These are phyloP conservation scores for Chrysina gloriosa DNA, from an alignment of 2,888 invertebrate species.

Conservation along the genomic window DNA sequence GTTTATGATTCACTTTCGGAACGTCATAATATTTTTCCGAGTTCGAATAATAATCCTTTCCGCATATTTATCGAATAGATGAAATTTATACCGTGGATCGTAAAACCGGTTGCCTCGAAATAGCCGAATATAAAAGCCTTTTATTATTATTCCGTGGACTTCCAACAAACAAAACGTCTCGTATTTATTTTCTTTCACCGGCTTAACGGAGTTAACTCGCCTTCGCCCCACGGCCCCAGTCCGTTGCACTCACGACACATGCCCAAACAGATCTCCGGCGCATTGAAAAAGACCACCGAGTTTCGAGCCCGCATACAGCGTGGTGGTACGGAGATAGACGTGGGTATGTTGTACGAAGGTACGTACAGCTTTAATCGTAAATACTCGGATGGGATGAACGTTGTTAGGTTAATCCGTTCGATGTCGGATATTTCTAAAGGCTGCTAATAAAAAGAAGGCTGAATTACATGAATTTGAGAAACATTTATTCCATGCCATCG, in stretches of 20 bases:
- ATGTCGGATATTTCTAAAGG: no score
- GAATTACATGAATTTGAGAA: no score
- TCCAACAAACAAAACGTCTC: neutral
- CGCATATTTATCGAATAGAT: neutral
- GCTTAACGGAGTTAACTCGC: neutral
- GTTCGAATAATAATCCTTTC: neutral
- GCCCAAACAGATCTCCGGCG: slow-evolving; percentile 24
- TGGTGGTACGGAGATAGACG: no score
- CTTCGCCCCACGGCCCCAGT: neutral
- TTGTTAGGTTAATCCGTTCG: no score
- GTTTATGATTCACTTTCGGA: no score
- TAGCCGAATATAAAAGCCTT: neutral
- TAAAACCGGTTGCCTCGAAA: neutral
- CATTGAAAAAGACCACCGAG: slow-evolving; percentile 1
- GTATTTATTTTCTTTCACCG: slow-evolving; percentile 12
- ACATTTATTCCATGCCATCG: no score
- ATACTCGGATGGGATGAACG: no score
- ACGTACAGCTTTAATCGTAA: no score
- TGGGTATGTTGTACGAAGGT: no score
- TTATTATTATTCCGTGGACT: neutral
- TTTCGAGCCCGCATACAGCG: neutral
- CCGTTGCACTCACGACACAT: slow-evolving; percentile 33
- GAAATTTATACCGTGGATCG: neutral
- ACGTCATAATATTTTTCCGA: neutral
- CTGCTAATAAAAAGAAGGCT: no score